phyloP scores from a whole-genome alignment of 2,888 invertebrate species.

The Phyllotreta striolata region DNA sequence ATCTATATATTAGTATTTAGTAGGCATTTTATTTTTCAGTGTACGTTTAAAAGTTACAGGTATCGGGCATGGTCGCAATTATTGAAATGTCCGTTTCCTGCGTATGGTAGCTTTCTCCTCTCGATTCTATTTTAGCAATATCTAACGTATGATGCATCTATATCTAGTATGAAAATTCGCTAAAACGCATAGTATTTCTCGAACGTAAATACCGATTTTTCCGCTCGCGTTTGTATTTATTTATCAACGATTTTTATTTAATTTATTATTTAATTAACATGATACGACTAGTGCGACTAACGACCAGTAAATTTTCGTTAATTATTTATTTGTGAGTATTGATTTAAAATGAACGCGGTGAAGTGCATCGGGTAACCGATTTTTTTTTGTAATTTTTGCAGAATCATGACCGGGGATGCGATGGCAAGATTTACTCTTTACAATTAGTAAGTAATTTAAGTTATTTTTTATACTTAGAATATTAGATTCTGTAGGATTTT shows the following conservation, averaged over 20 bases:
- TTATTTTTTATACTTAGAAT: slow-evolving; percentile 1
- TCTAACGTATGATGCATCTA: slow-evolving; percentile 20
- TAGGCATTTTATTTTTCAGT: slow-evolving; percentile 26
- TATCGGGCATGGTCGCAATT: slow-evolving; percentile 19
- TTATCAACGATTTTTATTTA: slow-evolving; percentile 1
- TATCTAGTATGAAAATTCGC: slow-evolving; percentile 23
- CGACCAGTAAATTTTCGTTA: slow-evolving; percentile 22
- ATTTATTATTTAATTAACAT: slow-evolving; percentile 15
- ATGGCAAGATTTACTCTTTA: slow-evolving; percentile 17
- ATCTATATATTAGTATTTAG: slow-evolving; percentile 9
- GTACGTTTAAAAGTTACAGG: slow-evolving; percentile 15
- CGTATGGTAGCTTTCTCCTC: slow-evolving; percentile 28
- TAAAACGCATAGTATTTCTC: slow-evolving; percentile 19
- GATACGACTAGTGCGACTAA: slow-evolving; percentile 12
- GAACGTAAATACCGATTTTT: slow-evolving; percentile 11
- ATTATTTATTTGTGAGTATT: slow-evolving; percentile 29
- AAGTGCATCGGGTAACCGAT: slow-evolving; percentile 4
- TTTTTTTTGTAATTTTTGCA: slow-evolving; percentile 11
- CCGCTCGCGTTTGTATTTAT: background rate
- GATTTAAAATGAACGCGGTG: background rate
- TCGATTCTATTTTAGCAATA: slow-evolving; percentile 24
- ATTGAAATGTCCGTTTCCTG: slow-evolving; percentile 26
- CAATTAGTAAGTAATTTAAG: slow-evolving; percentile 23
- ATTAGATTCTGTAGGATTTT: background rate
- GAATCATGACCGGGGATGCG: slow-evolving; percentile 23